Percentiles rank a stretch among this genome's conserved stretches.
phyloP scores from a whole-genome alignment of 1,140 invertebrate species.

The Pygmarrhopalites habei region DNA sequence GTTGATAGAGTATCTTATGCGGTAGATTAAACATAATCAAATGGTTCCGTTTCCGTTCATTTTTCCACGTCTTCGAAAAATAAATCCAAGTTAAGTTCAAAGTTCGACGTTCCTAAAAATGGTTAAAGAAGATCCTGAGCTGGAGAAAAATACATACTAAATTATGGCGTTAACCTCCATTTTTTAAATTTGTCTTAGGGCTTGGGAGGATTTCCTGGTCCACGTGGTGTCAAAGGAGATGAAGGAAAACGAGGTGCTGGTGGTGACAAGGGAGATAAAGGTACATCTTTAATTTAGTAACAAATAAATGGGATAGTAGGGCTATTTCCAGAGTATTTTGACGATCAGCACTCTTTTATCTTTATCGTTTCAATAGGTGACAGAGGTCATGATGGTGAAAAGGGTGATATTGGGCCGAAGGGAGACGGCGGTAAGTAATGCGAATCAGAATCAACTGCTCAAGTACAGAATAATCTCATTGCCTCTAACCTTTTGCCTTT shows the following conservation, averaged over 20 bases:
- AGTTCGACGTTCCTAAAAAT: neutral
- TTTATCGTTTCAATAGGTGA: too few species aligned
- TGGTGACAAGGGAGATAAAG: conserved; percentile 63
- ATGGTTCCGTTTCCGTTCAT: neutral
- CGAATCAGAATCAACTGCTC: too few species aligned
- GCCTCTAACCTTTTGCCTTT: too few species aligned
- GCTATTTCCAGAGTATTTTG: neutral
- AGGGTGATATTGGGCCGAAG: conserved; percentile 65
- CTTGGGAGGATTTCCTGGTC: conserved; percentile 65
- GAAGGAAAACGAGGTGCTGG: conserved; percentile 60
- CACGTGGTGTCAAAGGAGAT: conserved; percentile 65
- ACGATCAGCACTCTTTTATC: neutral
- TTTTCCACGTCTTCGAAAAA: neutral
- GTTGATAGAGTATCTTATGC: neutral
- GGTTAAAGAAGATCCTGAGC: too few species aligned
- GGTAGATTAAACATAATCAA: neutral
- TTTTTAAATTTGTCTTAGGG: conserved; percentile 49
- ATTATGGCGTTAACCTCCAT: too few species aligned
- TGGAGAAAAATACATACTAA: too few species aligned
- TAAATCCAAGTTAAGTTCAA: neutral
- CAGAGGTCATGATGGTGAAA: conserved; percentile 63
- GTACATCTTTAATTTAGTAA: too few species aligned
- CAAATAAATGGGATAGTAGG: neutral
- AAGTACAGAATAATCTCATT: too few species aligned
- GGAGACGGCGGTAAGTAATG: conserved; percentile 70